Base-by-base conservation (phyloP, 2,797 vertebrate species). In the Xiphorhynchus erythropygius region DNA sequence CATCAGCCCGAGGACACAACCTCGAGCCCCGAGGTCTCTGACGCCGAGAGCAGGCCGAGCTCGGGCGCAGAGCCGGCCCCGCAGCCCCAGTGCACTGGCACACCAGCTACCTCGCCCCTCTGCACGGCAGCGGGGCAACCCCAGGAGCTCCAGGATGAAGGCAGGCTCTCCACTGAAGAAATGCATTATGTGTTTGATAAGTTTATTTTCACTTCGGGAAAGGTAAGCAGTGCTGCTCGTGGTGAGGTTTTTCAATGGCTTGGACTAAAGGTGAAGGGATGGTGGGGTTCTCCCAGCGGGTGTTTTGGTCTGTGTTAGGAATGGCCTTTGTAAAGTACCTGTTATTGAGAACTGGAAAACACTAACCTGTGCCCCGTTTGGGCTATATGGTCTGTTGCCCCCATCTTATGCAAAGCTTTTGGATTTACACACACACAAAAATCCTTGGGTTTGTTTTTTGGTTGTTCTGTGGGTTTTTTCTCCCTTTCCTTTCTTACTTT, bases 141-240 rank as follows among this genome's bases (percentile, higher is more conserved):
- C 53, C 98, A 97, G 65, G 97, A 98, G 95, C 97, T 97, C 97
- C 97, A 97, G 80, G 98, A 97, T 83, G 98, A 98, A 75, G 95
- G 88, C 50, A 97, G 78, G 27, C 91, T 98, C 59, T 53, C 97
- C n/a, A 92, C 98, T 52, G 98, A 98, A 74, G 98, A 99, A 84
- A 98, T 99, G 94, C 98, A 98, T 98, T 99, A 99, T 94, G 97
- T 98, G 81, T 99, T 99, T 94, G 99, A 99, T 97, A 98, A 98
- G 97, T 98, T 99, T 98, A 99, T 99, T 98, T 98, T 99, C 97
- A 99, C 99, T 41, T 99, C 99, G 87, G 99, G 99, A 97, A 99
- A 99, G 99, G 99, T 99, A 97, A 84, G 55, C 25, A 12, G 11
- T 19, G 50, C 44, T 46, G 41, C 17, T 41, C 14, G 2, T 9